phyloP scores from a whole-genome alignment of 2,113 vertebrate species.

The Hippocampus guttulatus region DNA sequence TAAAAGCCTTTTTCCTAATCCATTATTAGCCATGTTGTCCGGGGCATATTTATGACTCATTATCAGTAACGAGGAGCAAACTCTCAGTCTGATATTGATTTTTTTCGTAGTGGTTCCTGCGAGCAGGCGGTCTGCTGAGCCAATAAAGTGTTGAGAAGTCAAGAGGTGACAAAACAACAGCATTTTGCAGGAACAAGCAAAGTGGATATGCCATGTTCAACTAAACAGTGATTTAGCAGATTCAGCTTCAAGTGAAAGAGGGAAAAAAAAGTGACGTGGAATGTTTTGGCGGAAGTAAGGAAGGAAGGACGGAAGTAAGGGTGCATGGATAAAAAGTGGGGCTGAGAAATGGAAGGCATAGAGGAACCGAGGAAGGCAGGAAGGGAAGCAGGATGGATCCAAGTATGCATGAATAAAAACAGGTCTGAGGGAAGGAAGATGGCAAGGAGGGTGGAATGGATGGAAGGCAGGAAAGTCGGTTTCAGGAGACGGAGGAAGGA shows the following conservation, averaged over 20 bases:
- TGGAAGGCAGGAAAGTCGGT: too few species aligned
- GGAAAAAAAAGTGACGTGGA: not conserved
- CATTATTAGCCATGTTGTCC: not conserved
- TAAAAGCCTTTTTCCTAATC: not conserved
- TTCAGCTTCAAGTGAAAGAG: not conserved
- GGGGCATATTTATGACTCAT: slow-evolving; percentile 1
- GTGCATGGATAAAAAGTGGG: not conserved
- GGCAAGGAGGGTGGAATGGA: not conserved
- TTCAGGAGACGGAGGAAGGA: not conserved
- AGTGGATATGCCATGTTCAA: not conserved
- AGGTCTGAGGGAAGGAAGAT: not conserved
- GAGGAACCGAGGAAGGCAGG: too few species aligned
- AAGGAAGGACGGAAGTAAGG: not conserved
- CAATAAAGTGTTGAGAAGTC: not conserved
- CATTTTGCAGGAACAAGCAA: slow-evolving; percentile 1
- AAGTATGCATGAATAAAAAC: too few species aligned
- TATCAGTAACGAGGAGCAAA: slow-evolving; percentile 2
- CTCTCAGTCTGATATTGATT: slow-evolving; percentile 13
- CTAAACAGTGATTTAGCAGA: not conserved
- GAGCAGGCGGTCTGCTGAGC: slow-evolving; percentile 1
- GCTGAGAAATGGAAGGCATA: too few species aligned
- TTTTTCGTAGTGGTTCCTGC: not conserved
- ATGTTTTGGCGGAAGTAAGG: not conserved
- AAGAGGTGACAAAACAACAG: slow-evolving; percentile 2
- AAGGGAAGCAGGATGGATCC: too few species aligned